Base-by-base conservation (phyloP, 2,797 vertebrate species). In the Podarcis lilfordi region DNA sequence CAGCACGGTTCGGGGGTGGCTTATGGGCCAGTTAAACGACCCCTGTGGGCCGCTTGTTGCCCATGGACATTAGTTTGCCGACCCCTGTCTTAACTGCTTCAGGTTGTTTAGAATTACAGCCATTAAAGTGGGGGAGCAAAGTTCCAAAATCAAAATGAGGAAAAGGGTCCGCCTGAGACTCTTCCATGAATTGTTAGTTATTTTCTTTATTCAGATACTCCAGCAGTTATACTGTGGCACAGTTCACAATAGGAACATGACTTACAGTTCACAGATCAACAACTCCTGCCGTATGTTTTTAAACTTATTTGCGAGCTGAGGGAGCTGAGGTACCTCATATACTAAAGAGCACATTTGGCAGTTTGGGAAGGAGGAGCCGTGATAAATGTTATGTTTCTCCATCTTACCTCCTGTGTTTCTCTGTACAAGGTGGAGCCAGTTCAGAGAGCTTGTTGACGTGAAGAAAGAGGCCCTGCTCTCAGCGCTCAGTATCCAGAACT, bases 401-500 rank as follows among this genome's bases (percentile, higher is more conserved):
- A 21, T 50, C 78, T 78, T 55, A 35, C 32, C 27, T 29, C 59
- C 35, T 88, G 88, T 91, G 72, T 85, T 9, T 87, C 37, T 90
- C 85, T 71, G 92, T 59, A 94, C 71, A 95, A 99, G 99, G 92
- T 99, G 99, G 99, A 99, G 99, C 89, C 98, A 99, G 95, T 99
- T 99, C 98, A 96, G 99, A 86, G 98, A 99, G 89, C 96, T 99
- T 86, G 98, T 99, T 81, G 99, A 99, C 91, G 97, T 97, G 96
- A 99, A 99, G 97, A 99, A 99, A 94, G 99, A 99, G 83, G 96
- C 97, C 8, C 97, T 99, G 37, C 97, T 97, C 92, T 99, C 99
- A 0, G 99, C 98, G 55, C 96, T 99, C 92, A 99, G 98, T 55
- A 98, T 99, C 89, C 99, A 99, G 96, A 99, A 99, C 97, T 99